A percentile compares a stretch with the other conserved stretches of the same genome.
Evolutionary conservation across 1,140 invertebrate species (phyloP).

Genomic region (Euwallacea fornicatus): DNA sequence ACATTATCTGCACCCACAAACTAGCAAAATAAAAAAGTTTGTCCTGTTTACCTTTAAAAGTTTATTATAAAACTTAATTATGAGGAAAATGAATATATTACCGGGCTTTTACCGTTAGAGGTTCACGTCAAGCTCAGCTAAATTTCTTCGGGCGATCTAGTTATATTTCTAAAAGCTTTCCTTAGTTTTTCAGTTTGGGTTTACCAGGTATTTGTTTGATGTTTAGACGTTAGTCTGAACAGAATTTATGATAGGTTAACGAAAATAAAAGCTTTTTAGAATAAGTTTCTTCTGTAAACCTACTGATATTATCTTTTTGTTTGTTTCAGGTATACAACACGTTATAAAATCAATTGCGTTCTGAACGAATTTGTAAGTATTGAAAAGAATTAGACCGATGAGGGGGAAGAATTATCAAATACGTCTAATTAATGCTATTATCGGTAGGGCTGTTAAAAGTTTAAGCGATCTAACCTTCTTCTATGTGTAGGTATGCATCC

Average conservation of each 20-base stretch:
- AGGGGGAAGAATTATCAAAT: no score
- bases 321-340: no score
- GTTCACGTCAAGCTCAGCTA: conserved; percentile 19
- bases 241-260: not conserved
- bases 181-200: conserved; percentile 7
- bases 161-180: conserved; percentile 26
- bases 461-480: no score
- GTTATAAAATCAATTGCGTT: no score
- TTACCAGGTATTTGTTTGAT: not conserved
- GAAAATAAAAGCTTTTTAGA: not conserved
- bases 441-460: no score
- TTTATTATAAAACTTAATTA: conserved; percentile 20
- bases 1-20: no score
- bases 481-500: no score
- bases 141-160: conserved; percentile 26
- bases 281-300: not conserved
- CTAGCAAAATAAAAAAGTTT: not conserved
- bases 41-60: conserved; percentile 8
- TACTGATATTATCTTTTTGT: no score
- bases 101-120: conserved; percentile 8
- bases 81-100: conserved; percentile 20
- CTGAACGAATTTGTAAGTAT: no score
- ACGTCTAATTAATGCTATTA: no score
- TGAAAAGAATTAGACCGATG: no score
- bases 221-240: not conserved